Conservation (phyloP, 2,113 vertebrate species). For the Coregonus clupeaformis region DNA sequence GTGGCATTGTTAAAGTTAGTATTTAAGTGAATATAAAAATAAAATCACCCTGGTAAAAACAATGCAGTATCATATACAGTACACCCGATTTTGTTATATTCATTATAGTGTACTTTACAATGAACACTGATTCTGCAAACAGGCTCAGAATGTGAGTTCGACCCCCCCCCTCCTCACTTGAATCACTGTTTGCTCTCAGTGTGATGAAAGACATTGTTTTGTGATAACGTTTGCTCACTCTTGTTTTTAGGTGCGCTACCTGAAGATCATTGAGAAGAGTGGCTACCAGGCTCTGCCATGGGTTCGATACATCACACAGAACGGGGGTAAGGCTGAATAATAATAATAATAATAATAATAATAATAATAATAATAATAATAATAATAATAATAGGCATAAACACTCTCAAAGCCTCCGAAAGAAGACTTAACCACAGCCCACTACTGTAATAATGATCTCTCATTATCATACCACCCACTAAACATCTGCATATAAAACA, state of each 20-base stretch:
- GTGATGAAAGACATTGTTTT: constrained; percentile 3
- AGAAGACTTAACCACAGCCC: no score
- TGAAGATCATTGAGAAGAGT: constrained; percentile 86
- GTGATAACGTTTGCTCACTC: no score
- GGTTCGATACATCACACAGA: constrained; percentile 87
- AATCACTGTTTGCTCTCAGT: neutral
- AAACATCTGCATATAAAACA: neutral
- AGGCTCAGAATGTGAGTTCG: no score
- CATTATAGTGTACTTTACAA: neutral
- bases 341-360: no score
- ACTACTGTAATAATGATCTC: neutral
- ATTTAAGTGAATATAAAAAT: neutral
- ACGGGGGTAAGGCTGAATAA: constrained; percentile 75
- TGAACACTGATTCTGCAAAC: no score
- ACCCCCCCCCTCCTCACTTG: no score
- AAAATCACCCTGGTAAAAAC: neutral
- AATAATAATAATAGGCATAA: constrained; percentile 6
- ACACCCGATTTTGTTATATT: neutral
- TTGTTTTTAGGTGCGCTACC: constrained; percentile 72
- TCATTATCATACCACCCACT: neutral
- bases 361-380: no score
- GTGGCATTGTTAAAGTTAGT: neutral
- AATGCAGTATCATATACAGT: neutral
- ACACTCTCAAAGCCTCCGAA: neutral
- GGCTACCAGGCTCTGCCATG: constrained; percentile 70